phyloP scores from a whole-genome alignment of 2,113 vertebrate genomes.

The Hepsetus odoe region DNA sequence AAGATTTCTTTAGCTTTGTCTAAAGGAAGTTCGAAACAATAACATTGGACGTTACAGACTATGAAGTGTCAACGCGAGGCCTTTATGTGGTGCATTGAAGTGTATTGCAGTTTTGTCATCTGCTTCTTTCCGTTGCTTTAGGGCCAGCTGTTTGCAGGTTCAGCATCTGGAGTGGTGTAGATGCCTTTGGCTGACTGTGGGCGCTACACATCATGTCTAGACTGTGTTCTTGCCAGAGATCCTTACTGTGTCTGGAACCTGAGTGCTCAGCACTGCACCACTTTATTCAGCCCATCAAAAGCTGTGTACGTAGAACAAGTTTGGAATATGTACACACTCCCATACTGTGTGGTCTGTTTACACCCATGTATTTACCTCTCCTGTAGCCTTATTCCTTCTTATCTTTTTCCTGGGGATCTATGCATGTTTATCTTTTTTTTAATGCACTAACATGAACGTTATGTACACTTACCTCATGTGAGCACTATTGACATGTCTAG shows the following conservation, averaged over 20 bases:
- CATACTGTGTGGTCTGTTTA: too few species aligned
- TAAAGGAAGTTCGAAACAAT: not conserved
- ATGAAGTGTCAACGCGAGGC: not conserved
- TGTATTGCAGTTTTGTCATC: not conserved
- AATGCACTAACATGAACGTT: too few species aligned
- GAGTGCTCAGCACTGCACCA: constrained; percentile 51
- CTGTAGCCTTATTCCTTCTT: not conserved
- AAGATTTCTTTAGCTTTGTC: too few species aligned
- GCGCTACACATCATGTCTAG: constrained; percentile 66
- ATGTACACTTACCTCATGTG: too few species aligned
- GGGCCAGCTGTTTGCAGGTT: constrained; percentile 75
- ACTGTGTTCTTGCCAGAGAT: constrained; percentile 78
- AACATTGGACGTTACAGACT: not conserved
- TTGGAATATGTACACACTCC: not conserved
- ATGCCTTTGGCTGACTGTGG: constrained; percentile 73
- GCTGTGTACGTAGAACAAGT: not conserved
- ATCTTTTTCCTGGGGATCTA: not conserved
- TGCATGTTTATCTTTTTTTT: not conserved
- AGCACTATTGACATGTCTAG: too few species aligned
- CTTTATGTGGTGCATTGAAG: not conserved
- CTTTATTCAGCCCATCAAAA: not conserved
- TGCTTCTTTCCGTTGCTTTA: constrained; percentile 38
- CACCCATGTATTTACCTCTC: too few species aligned
- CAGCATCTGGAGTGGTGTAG: constrained; percentile 70
- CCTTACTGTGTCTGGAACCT: constrained; percentile 77